A percentile compares a stretch with the other conserved stretches of the same genome.
Evolutionary conservation across 2,113 vertebrate species (phyloP).

Genomic region (Nestor notabilis): DNA sequence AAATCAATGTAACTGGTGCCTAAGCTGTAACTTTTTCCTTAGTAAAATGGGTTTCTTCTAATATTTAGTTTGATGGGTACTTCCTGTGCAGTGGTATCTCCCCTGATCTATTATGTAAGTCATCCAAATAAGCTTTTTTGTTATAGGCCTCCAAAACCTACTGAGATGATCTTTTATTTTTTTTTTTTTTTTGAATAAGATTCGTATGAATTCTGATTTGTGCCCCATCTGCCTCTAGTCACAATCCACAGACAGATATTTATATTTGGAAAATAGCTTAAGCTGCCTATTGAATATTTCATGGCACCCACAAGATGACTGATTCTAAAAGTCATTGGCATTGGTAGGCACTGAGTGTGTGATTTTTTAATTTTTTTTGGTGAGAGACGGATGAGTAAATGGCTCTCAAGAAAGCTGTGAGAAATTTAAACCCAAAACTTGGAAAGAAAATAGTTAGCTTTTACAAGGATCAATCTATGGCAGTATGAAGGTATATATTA

Average conservation of each 20-base stretch:
- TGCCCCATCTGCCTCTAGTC: not conserved
- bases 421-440: not conserved
- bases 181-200: not conserved
- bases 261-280: slow-evolving; percentile 20
- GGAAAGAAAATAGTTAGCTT: not conserved
- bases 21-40: not conserved
- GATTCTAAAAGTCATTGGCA: not conserved
- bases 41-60: not conserved
- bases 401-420: not conserved
- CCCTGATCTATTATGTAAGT: not conserved
- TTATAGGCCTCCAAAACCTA: not conserved
- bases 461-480: not conserved
- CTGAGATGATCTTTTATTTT: not conserved
- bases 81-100: not conserved
- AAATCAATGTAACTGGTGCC: not conserved
- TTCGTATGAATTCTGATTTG: not conserved
- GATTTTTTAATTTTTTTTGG: not conserved
- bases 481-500: not conserved
- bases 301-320: not conserved
- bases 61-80: not conserved
- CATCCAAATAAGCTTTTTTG: not conserved
- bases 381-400: not conserved
- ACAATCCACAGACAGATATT: not conserved
- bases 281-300: slow-evolving; percentile 25
- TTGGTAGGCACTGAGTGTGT: not conserved